A percentile compares a stretch with the other conserved stretches of the same genome.
Conservation (phyloP, 2,888 invertebrate genomes). For the Podabrus alpinus region DNA sequence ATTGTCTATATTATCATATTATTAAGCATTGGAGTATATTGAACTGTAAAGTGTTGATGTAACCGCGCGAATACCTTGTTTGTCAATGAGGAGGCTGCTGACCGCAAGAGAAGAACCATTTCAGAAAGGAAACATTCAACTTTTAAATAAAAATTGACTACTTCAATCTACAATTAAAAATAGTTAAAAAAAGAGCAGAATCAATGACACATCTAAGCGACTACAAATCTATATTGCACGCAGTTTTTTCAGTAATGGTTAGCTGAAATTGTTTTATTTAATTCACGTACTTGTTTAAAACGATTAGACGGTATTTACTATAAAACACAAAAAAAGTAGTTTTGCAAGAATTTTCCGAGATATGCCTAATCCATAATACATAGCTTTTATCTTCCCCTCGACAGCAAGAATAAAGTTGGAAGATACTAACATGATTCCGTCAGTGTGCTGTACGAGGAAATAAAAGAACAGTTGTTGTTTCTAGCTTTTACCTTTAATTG, state of each 20-base stretch:
- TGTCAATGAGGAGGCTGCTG: background rate
- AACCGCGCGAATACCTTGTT: background rate
- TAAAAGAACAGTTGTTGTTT: background rate
- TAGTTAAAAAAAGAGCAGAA: background rate
- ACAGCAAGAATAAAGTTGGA: background rate
- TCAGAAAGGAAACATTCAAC: background rate
- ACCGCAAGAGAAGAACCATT: background rate
- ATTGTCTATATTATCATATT: background rate
- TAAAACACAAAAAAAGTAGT: background rate
- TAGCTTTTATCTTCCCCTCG: background rate
- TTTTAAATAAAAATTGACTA: background rate
- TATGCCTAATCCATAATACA: background rate
- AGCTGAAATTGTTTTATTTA: no score
- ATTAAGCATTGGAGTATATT: background rate
- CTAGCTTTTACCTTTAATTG: background rate
- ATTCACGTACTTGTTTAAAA: background rate
- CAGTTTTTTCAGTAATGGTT: background rate
- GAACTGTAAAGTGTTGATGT: background rate
- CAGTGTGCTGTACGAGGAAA: background rate
- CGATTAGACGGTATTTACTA: background rate
- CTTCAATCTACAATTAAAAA: background rate
- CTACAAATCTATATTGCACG: background rate
- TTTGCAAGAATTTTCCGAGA: background rate
- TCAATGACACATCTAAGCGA: background rate
- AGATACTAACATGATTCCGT: background rate